A percentile compares a stretch with the other conserved stretches of the same genome.
These are phyloP conservation scores for Artibeus lituratus DNA, from an alignment of 2,797 vertebrate genomes.

Conservation along the genomic window DNA sequence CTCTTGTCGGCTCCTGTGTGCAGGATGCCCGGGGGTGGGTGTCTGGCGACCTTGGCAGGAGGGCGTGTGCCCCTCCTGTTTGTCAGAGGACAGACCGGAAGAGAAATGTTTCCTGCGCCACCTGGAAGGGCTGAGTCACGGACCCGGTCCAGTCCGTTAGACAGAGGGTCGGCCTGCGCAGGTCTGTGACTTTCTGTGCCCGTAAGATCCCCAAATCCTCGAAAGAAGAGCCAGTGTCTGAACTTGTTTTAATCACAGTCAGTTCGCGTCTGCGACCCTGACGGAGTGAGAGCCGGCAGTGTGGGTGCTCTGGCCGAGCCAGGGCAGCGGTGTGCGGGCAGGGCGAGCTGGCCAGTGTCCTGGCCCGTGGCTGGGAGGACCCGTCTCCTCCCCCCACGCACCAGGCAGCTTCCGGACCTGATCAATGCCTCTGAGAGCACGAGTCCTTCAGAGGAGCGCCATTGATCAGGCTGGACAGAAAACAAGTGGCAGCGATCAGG, in stretches of 20 bases:
- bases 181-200: not conserved
- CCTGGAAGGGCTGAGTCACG: not conserved
- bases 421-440: slow-evolving; percentile 66
- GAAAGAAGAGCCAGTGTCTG: not conserved
- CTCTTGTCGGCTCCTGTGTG: not conserved
- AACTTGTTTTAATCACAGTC: not conserved
- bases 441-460: slow-evolving; percentile 64
- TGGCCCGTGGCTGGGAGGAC: not conserved
- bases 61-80: fast-evolving
- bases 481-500: slow-evolving; percentile 72
- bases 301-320: not conserved
- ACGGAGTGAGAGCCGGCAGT: fast-evolving
- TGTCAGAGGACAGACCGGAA: not conserved
- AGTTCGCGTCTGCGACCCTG: fast-evolving
- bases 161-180: not conserved
- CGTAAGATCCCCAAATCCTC: fast-evolving
- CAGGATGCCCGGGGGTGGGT: not conserved
- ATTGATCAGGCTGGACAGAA: slow-evolving; percentile 77
- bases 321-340: fast-evolving
- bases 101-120: not conserved
- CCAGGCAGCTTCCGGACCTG: not conserved
- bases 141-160: not conserved
- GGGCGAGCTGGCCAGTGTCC: not conserved
- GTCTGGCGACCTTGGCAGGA: not conserved
- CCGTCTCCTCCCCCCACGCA: fast-evolving